phyloP scores from a whole-genome alignment of 2,888 invertebrate genomes.

The Baccha elongata region DNA sequence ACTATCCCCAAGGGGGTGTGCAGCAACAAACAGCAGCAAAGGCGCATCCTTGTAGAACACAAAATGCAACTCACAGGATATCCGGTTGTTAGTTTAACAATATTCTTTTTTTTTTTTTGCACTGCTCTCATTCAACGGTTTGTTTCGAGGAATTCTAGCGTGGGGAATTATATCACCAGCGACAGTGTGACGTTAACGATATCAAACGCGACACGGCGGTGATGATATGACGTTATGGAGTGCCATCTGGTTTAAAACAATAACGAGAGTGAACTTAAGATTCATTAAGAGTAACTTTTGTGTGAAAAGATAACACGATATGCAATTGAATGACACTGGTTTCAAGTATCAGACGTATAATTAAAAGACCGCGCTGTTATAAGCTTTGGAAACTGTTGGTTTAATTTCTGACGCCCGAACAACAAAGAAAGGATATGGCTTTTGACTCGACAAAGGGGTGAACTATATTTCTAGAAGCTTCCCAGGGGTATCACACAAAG shows the following conservation, averaged over 20 bases:
- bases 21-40: constrained; percentile 45
- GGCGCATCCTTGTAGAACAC: constrained; percentile 55
- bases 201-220: constrained; percentile 55
- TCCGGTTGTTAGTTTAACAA: constrained; percentile 50
- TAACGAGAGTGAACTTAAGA: constrained; percentile 54
- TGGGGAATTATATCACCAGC: constrained; percentile 29
- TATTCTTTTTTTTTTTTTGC: not conserved
- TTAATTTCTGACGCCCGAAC: not conserved
- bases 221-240: constrained; percentile 37
- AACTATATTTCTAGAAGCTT: not conserved
- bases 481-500: not conserved
- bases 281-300: constrained; percentile 48
- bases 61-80: constrained; percentile 67
- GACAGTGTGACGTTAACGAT: constrained; percentile 19
- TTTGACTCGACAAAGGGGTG: not conserved
- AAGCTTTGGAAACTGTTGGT: constrained; percentile 12
- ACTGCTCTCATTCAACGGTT: constrained; percentile 4
- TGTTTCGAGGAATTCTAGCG: constrained; percentile 17
- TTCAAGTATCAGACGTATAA: constrained; percentile 9
- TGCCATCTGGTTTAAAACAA: constrained; percentile 45
- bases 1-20: constrained; percentile 20
- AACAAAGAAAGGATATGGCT: not conserved
- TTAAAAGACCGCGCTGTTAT: not conserved
- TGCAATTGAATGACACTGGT: constrained; percentile 24
- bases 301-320: constrained; percentile 9